A percentile compares a stretch with the other conserved stretches of the same genome.
Conservation (phyloP, 2,113 vertebrate species). For the Ciconia boyciana region DNA sequence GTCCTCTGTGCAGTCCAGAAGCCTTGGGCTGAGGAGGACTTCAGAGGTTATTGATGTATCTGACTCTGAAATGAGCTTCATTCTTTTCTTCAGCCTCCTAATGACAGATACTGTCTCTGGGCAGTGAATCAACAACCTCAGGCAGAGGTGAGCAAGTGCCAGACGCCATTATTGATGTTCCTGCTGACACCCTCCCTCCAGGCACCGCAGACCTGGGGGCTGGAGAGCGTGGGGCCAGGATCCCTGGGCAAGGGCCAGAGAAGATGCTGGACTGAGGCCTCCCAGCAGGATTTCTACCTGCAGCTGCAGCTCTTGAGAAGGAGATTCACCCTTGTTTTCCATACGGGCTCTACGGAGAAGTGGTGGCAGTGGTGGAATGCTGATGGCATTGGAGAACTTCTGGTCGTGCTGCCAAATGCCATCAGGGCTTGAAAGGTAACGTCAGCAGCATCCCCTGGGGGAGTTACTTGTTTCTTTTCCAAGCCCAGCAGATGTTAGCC, state of each 20-base stretch:
- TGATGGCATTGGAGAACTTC: background rate
- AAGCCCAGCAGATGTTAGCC: background rate
- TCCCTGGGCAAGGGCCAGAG: background rate
- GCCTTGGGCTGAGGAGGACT: background rate
- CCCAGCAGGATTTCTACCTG: background rate
- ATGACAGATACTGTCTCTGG: slow-evolving; percentile 75
- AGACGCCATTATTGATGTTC: slow-evolving; percentile 66
- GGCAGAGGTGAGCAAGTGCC: slow-evolving; percentile 71
- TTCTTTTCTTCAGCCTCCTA: slow-evolving; percentile 81
- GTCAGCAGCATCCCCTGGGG: background rate
- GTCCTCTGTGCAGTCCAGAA: background rate
- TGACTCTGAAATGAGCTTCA: slow-evolving; percentile 80
- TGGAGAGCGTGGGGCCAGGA: background rate
- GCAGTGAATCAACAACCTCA: slow-evolving; percentile 73
- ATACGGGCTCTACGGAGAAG: background rate
- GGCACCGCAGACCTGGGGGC: slow-evolving; percentile 39
- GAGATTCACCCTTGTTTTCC: background rate
- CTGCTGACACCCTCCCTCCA: slow-evolving; percentile 61
- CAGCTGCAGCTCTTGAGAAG: background rate
- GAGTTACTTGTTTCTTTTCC: background rate
- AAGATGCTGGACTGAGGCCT: background rate
- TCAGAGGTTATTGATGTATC: slow-evolving; percentile 78
- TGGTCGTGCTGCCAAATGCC: background rate
- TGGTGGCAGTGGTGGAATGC: background rate
- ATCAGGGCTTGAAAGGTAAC: background rate